Evolutionary conservation across 2,888 invertebrate species (phyloP).

Genomic region (Trissolcus brochymenae): DNA sequence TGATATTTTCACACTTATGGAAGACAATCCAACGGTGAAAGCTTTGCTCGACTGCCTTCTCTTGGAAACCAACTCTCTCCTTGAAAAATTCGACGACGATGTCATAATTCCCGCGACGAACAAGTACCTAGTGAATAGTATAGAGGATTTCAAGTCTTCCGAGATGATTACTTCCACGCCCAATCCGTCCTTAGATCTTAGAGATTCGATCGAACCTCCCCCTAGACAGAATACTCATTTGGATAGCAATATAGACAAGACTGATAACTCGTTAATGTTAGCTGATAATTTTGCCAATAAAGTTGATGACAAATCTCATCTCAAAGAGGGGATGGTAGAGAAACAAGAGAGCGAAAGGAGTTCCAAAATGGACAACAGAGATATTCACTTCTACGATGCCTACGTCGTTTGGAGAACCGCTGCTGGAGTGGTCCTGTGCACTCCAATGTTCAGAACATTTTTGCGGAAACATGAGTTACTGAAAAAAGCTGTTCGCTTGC

Average conservation of each 20-base stretch:
- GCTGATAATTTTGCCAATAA: constrained; percentile 4
- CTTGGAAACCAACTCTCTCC: constrained; percentile 64
- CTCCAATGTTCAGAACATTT: constrained; percentile 78
- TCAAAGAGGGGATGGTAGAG: constrained; percentile 1
- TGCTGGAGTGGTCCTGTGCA: constrained; percentile 78
- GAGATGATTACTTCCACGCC: constrained; percentile 35
- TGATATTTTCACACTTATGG: constrained; percentile 12
- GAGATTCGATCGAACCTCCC: background rate
- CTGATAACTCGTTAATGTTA: constrained; percentile 15
- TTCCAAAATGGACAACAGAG: constrained; percentile 15
- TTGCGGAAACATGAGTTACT: constrained; percentile 72
- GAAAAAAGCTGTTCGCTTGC: constrained; percentile 62
- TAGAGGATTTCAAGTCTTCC: constrained; percentile 14
- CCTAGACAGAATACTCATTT: constrained; percentile 24
- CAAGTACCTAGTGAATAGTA: background rate
- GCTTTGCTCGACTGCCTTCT: constrained; percentile 67
- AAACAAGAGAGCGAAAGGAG: constrained; percentile 15
- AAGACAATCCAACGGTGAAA: constrained; percentile 61
- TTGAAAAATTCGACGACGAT: constrained; percentile 58
- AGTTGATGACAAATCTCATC: constrained; percentile 6
- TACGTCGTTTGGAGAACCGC: constrained; percentile 72
- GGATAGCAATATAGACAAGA: constrained; percentile 18
- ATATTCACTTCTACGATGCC: constrained; percentile 66
- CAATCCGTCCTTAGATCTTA: constrained; percentile 18
- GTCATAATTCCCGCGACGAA: background rate